Percentiles rank a stretch among this genome's conserved stretches.
These are phyloP conservation scores for Pammene aurita DNA, from an alignment of 2,888 invertebrate species.

Conservation along the genomic window DNA sequence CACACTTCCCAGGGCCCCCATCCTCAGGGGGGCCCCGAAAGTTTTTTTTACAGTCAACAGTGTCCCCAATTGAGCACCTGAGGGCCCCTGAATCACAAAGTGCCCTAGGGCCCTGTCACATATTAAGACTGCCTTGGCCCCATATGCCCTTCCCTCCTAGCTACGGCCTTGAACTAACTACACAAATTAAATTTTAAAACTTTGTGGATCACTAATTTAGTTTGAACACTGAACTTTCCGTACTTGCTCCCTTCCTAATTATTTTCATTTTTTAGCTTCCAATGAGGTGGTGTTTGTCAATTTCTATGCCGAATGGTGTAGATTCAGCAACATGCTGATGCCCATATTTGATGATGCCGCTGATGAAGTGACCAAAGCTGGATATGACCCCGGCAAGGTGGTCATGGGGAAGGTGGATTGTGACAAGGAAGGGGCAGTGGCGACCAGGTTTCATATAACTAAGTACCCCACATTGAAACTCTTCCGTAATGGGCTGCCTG, in stretches of 20 bases:
- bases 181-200: no score
- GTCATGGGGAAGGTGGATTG: constrained; percentile 99
- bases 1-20: no score
- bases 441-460: constrained; percentile 96
- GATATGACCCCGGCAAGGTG: constrained; percentile 92
- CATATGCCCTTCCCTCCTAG: no score
- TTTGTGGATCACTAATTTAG: background rate
- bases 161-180: no score
- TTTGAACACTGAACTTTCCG: no score
- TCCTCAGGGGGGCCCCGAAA: no score
- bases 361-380: constrained; percentile 90
- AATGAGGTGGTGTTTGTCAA: constrained; percentile 99
- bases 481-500: constrained; percentile 94
- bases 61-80: no score
- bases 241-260: background rate
- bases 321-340: constrained; percentile 97
- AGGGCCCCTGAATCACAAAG: no score
- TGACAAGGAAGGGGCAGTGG: constrained; percentile 94
- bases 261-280: constrained; percentile 87
- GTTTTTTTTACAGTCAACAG: no score
- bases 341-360: constrained; percentile 99
- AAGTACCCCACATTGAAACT: constrained; percentile 99
- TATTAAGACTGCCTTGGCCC: no score
- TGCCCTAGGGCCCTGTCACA: no score
- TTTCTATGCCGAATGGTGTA: constrained; percentile 99